Conservation (phyloP, 1,140 invertebrate species). For the Drosophila novamexicana region DNA sequence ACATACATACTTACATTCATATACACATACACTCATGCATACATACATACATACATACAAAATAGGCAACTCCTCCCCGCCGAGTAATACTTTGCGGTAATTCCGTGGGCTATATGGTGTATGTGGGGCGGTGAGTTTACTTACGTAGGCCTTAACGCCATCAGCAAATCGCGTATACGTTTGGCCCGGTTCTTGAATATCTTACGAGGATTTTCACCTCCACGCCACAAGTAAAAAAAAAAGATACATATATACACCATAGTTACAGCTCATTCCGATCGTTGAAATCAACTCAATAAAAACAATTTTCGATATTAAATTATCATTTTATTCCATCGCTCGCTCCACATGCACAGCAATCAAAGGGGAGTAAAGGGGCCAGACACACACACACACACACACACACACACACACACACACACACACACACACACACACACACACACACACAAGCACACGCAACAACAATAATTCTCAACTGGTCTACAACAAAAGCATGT, state of each 20-base stretch:
- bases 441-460: background rate
- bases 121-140: too few species aligned
- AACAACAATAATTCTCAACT: constrained; percentile 22
- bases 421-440: constrained; percentile 19
- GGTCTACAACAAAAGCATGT: constrained; percentile 71
- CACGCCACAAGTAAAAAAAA: background rate
- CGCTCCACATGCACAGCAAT: constrained; percentile 10
- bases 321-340: constrained; percentile 56
- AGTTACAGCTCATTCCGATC: background rate
- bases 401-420: background rate
- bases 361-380: background rate
- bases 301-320: constrained; percentile 81
- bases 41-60: background rate
- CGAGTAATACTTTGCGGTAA: too few species aligned
- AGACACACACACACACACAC: background rate
- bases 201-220: too few species aligned
- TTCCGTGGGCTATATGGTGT: too few species aligned
- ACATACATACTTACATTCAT: too few species aligned
- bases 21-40: background rate
- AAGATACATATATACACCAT: background rate
- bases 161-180: too few species aligned
- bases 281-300: constrained; percentile 75
- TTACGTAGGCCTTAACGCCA: too few species aligned
- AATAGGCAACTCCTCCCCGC: too few species aligned
- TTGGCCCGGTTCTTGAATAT: too few species aligned